These are phyloP conservation scores for Clarias gariepinus DNA, from an alignment of 2,113 vertebrate species.

Conservation along the genomic window DNA sequence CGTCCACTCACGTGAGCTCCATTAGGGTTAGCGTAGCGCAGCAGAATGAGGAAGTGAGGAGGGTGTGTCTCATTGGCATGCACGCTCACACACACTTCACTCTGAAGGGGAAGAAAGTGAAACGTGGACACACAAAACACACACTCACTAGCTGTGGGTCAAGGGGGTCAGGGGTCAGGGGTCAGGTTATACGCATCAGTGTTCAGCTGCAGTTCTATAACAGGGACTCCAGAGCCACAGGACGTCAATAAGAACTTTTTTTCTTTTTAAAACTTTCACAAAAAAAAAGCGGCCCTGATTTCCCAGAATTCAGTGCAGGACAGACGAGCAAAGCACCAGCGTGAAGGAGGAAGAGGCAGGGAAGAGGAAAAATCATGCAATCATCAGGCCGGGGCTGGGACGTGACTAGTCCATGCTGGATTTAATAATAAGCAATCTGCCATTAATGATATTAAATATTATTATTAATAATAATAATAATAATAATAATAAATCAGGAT, in stretches of 20 bases:
- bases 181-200: constrained; percentile 22
- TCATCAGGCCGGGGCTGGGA: neutral
- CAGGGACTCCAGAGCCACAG: neutral
- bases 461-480: neutral
- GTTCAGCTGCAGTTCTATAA: neutral
- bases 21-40: constrained; percentile 85
- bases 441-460: neutral
- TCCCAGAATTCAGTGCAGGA: constrained; percentile 10
- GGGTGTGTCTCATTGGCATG: constrained; percentile 75
- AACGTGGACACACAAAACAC: constrained; percentile 30
- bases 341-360: neutral
- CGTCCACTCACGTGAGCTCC: constrained; percentile 70
- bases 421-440: neutral
- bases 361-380: neutral
- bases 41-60: constrained; percentile 79
- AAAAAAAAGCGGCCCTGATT: neutral
- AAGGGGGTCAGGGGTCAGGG: no score
- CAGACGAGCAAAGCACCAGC: constrained; percentile 9
- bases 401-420: neutral
- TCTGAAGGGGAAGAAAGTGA: constrained; percentile 78
- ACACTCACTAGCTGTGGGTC: constrained; percentile 21
- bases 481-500: neutral
- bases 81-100: constrained; percentile 85
- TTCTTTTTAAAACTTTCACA: neutral
- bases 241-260: neutral